phyloP scores from a whole-genome alignment of 1,140 invertebrate genomes.

The Bursaphelenchus mucronatus region DNA sequence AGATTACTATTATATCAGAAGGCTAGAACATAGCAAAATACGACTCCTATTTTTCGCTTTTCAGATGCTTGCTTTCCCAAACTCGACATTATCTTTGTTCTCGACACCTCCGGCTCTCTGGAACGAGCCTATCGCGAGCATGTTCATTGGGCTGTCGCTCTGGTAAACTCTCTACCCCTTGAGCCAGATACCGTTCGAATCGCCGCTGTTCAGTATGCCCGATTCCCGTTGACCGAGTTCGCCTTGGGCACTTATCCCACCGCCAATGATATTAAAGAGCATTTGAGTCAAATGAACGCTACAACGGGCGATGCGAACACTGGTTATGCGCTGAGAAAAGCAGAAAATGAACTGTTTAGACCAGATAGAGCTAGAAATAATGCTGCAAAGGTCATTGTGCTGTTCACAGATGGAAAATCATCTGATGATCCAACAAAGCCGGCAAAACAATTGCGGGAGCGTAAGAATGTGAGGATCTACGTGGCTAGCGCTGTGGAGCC shows the following conservation, averaged over 20 bases:
- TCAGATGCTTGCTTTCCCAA: constrained; percentile 43
- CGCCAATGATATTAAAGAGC: constrained; percentile 45
- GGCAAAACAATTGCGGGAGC: constrained; percentile 43
- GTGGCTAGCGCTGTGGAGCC: constrained; percentile 42
- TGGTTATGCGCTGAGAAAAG: constrained; percentile 51
- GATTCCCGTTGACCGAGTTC: constrained; percentile 54
- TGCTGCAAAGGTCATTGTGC: constrained; percentile 47
- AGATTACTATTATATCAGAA: too few relatives aligned
- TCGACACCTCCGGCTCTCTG: constrained; percentile 53
- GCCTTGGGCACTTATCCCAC: constrained; percentile 51
- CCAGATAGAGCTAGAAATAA: constrained; percentile 47
- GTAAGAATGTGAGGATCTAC: constrained; percentile 51
- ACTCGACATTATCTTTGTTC: constrained; percentile 50
- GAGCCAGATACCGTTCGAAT: constrained; percentile 49
- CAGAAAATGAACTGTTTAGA: constrained; percentile 50
- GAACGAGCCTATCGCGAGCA: constrained; percentile 53
- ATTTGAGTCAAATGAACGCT: constrained; percentile 46
- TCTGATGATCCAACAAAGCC: constrained; percentile 54
- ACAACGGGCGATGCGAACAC: constrained; percentile 40
- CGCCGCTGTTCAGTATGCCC: constrained; percentile 55
- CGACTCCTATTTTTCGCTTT: too few relatives aligned
- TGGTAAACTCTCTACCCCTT: constrained; percentile 49
- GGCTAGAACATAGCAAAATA: too few relatives aligned
- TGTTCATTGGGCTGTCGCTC: constrained; percentile 51
- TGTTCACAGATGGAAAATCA: constrained; percentile 55